Percentiles rank a stretch among this genome's conserved stretches.
Evolutionary conservation across 2,797 vertebrate species (phyloP).

Genomic region (Pipistrellus pipistrellus): DNA sequence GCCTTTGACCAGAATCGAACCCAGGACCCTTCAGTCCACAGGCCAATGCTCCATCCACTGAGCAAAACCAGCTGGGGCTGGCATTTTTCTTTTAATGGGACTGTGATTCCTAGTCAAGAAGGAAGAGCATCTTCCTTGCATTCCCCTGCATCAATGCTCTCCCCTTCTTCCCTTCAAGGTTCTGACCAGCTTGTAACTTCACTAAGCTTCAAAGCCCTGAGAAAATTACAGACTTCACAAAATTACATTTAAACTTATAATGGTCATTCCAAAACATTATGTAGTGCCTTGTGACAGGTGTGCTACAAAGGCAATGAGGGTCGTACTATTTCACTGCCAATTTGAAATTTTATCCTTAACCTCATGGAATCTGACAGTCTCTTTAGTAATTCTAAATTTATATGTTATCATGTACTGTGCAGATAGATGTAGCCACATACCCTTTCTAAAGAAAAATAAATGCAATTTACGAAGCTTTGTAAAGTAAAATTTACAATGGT

Average conservation of each 20-base stretch:
- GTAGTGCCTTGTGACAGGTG: slow-evolving; percentile 2
- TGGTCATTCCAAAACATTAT: slow-evolving; percentile 57
- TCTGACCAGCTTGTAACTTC: slow-evolving; percentile 64
- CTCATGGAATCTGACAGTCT: slow-evolving; percentile 65
- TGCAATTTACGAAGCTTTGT: slow-evolving; percentile 59
- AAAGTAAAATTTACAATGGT: slow-evolving; percentile 57
- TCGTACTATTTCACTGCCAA: slow-evolving; percentile 49
- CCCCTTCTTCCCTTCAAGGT: slow-evolving; percentile 49
- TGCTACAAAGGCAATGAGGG: slow-evolving; percentile 33
- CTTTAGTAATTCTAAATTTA: slow-evolving; percentile 72
- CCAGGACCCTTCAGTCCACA: too few relatives aligned
- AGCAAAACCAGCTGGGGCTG: background rate
- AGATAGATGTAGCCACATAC: slow-evolving; percentile 55
- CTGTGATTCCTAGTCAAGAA: slow-evolving; percentile 70
- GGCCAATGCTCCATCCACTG: too few relatives aligned
- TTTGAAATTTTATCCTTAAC: slow-evolving; percentile 76
- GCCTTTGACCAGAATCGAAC: too few relatives aligned
- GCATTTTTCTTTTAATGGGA: slow-evolving; percentile 74
- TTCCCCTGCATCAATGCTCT: background rate
- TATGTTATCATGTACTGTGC: slow-evolving; percentile 63
- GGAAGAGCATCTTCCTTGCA: slow-evolving; percentile 45
- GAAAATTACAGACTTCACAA: slow-evolving; percentile 63
- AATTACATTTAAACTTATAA: slow-evolving; percentile 66
- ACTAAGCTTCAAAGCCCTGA: slow-evolving; percentile 58
- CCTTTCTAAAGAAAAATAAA: slow-evolving; percentile 22